Conservation (phyloP, 2,888 invertebrate species). For the Hypselothyrea guttata region DNA sequence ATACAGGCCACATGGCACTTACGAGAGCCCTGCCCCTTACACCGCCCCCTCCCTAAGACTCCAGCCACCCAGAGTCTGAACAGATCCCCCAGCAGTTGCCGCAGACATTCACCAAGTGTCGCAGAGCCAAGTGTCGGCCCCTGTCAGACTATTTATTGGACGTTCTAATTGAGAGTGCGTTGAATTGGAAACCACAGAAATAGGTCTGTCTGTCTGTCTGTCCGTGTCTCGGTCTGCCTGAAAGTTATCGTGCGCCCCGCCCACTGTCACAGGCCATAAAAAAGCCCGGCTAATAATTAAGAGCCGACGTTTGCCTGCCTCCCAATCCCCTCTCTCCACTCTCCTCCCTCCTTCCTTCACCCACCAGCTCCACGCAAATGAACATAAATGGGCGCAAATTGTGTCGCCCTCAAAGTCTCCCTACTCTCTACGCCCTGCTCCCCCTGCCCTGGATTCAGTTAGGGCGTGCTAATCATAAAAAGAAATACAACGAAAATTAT, state of each 20-base stretch:
- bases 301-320: constrained; percentile 28
- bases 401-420: constrained; percentile 31
- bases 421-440: background rate
- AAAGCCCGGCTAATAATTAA: constrained; percentile 74
- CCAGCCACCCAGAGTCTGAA: no score
- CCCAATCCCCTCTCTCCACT: no score
- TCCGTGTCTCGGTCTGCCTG: constrained; percentile 22
- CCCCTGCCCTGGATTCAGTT: constrained; percentile 19
- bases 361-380: constrained; percentile 42
- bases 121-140: constrained; percentile 59
- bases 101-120: constrained; percentile 43
- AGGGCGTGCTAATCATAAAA: constrained; percentile 76
- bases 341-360: constrained; percentile 8
- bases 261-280: constrained; percentile 62
- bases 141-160: constrained; percentile 69
- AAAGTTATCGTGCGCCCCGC: constrained; percentile 45
- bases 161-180: constrained; percentile 73
- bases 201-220: constrained; percentile 42
- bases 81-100: background rate
- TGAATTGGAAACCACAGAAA: constrained; percentile 77
- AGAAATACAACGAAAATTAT: constrained; percentile 72
- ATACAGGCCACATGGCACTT: constrained; percentile 68
- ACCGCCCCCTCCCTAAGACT: no score
- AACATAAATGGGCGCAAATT: constrained; percentile 72
- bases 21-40: no score